Evolutionary conservation across 2,888 invertebrate species (phyloP), one percentile per base, ranked within the genome.

Genomic region (Torymus tubicola): DNA sequence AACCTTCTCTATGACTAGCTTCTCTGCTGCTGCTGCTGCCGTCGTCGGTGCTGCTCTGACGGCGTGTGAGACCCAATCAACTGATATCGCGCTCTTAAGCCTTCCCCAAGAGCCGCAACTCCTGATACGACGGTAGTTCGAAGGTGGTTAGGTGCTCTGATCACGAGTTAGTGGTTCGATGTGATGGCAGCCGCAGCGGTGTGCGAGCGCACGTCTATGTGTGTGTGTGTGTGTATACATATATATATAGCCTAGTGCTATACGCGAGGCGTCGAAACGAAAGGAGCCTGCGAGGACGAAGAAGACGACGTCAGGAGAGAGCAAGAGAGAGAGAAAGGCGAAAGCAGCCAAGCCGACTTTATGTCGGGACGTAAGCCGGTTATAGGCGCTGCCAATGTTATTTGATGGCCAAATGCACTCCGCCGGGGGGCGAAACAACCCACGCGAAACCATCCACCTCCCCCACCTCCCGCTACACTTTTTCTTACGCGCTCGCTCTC

Each of bases 341-440:
- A 83, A 85, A 85, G 85, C 85, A 87, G 86, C 83, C 88, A 87
- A 90, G 89, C 88, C 87, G 88, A 89, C 87, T 90, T 90, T 90
- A 90, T 90, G 90, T 89, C 87, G 85, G 89, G 86, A 86, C 89
- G 87, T 90, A 90, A 91, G 90, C 90, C 88, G 90, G 90, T 91
- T 91, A 91, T 90, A 89, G 90, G 88, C 88, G 87, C 88, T 89
- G 88, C 90, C 90, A 87, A 90, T 90, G 90, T 90, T 90, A 90
- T 91, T 91, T 90, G 90, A 91, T 91, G 90, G 90, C 90, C 89
- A 90, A 91, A 90, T 91, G 90, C 90, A 90, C 90, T 91, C 87
- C 86, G 86, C 86, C 72, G 53, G 21, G 50, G 50, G 42, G 13
- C 67, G 71, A 77, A 77, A 73, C 63, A 69, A 68, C 71, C 76